Evolutionary conservation across 2,888 invertebrate genomes (phyloP).

Genomic region (Synergus itoensis): DNA sequence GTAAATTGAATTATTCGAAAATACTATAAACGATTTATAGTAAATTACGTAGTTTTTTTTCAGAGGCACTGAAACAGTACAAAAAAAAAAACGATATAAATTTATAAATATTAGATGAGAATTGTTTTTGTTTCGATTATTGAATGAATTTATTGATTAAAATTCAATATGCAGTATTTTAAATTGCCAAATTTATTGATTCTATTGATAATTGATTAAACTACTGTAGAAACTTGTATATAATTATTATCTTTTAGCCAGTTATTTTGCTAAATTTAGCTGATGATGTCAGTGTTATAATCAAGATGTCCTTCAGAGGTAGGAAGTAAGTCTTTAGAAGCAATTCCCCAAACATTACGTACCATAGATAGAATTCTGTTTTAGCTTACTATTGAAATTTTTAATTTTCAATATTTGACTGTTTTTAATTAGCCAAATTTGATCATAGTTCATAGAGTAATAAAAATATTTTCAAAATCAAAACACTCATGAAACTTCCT

Average conservation of each 20-base stretch:
- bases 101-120: not conserved
- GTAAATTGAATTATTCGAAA: conserved; percentile 11
- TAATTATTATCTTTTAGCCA: not conserved
- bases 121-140: not conserved
- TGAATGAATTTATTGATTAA: not conserved
- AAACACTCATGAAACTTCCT: not conserved
- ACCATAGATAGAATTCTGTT: not conserved
- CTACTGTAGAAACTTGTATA: not conserved
- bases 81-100: not conserved
- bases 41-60: not conserved
- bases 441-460: not conserved
- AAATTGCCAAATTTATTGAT: conserved; percentile 17
- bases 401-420: not conserved
- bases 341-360: not conserved
- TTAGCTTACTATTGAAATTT: not conserved
- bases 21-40: not conserved
- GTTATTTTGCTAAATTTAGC: not conserved
- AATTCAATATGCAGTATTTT: conserved; percentile 4
- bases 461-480: not conserved
- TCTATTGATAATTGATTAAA: conserved; percentile 5
- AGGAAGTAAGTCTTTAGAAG: not conserved
- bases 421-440: too few relatives aligned
- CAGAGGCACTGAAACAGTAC: not conserved
- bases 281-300: conserved; percentile 10
- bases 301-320: conserved; percentile 2